Percentiles rank a stretch among this genome's conserved stretches.
Evolutionary conservation across 2,113 vertebrate species (phyloP).

Genomic region (Sylvilagus bachmani): DNA sequence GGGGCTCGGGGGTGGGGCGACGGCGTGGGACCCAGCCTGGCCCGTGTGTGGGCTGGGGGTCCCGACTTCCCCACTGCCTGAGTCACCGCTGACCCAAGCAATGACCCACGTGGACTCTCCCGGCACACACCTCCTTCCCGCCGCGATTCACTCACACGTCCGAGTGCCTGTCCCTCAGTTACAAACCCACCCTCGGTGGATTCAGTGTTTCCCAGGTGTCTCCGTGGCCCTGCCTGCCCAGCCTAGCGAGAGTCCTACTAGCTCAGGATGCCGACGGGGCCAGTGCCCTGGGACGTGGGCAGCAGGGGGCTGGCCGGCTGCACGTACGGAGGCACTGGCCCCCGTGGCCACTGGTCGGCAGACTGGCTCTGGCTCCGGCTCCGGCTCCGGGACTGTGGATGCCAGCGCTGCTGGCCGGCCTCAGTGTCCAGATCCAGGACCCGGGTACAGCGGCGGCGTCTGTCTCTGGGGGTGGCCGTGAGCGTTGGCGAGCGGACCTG

Average conservation of each 20-base stretch:
- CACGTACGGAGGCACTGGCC: no score
- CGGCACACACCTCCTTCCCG: fast-evolving
- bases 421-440: background rate
- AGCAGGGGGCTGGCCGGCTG: background rate
- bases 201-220: no score
- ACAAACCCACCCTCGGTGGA: fast-evolving
- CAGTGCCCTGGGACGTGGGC: background rate
- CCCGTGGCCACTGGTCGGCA: fast-evolving
- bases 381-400: background rate
- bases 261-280: background rate
- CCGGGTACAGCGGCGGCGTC: background rate
- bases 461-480: fast-evolving
- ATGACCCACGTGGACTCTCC: background rate
- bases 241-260: background rate
- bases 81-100: background rate
- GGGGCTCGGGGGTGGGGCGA: background rate
- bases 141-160: fast-evolving
- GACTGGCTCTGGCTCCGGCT: fast-evolving
- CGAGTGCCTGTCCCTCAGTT: fast-evolving
- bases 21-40: background rate
- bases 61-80: background rate
- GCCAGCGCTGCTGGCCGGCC: background rate
- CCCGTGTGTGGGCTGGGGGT: fast-evolving
- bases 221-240: fast-evolving
- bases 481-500: fast-evolving